A percentile compares a stretch with the other conserved stretches of the same genome.
Conservation (phyloP, 2,113 vertebrate genomes). For the Oncorhynchus gorbuscha region DNA sequence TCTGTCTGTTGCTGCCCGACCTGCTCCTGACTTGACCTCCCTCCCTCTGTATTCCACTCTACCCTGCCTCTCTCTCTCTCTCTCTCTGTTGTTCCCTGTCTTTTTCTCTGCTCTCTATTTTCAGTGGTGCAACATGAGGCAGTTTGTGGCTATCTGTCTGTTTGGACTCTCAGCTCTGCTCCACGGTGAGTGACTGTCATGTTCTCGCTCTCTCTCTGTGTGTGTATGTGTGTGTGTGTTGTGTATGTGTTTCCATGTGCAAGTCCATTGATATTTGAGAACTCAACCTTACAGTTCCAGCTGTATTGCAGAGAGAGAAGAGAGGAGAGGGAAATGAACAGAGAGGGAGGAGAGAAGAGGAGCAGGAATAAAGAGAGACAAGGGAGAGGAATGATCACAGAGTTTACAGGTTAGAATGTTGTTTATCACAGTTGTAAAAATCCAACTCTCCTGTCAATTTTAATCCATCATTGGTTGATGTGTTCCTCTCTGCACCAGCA, state of each 20-base stretch:
- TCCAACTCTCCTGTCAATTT: too few relatives aligned
- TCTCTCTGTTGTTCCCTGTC: background rate
- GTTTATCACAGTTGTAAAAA: too few relatives aligned
- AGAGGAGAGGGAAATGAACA: background rate
- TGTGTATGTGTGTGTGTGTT: background rate
- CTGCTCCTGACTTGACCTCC: background rate
- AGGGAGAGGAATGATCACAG: background rate
- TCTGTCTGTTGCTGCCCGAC: background rate
- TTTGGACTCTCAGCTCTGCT: constrained; percentile 59
- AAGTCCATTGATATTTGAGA: too few relatives aligned
- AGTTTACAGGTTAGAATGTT: too few relatives aligned
- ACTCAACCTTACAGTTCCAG: too few relatives aligned
- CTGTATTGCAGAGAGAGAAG: background rate
- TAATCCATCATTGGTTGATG: too few relatives aligned
- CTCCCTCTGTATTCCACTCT: constrained; percentile 3
- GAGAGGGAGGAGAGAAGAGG: background rate
- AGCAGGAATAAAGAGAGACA: background rate
- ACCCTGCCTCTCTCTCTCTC: background rate
- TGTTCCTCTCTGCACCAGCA: too few relatives aligned
- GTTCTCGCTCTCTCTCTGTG: background rate
- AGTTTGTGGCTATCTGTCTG: constrained; percentile 51
- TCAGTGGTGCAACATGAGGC: constrained; percentile 67
- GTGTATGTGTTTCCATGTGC: background rate
- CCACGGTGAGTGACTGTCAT: constrained; percentile 64
- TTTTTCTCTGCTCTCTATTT: constrained; percentile 16